Percentiles rank a stretch among this genome's conserved stretches.
Conservation (phyloP, 2,888 invertebrate species). For the Protophormia terraenovae region DNA sequence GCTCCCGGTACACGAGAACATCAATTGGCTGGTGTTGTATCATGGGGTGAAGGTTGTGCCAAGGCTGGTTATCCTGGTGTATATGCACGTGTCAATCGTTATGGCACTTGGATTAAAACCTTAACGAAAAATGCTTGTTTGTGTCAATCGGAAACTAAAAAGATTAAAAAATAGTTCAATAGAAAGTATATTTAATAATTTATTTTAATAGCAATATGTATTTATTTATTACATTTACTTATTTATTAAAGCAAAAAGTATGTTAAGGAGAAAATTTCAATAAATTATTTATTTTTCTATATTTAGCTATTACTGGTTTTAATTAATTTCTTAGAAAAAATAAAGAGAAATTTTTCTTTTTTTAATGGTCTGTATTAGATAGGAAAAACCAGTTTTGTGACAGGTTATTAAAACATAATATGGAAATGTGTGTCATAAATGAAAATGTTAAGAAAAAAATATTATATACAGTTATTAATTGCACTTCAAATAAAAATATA, state of each 20-base stretch:
- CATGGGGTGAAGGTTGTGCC: slow-evolving; percentile 82
- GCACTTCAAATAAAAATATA: no score
- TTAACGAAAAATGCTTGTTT: slow-evolving; percentile 87
- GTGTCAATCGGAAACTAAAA: slow-evolving; percentile 82
- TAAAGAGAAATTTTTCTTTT: slow-evolving; percentile 6
- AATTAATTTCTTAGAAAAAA: not conserved
- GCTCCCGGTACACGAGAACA: slow-evolving; percentile 74
- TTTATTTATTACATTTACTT: slow-evolving; percentile 50
- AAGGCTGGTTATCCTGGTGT: slow-evolving; percentile 89
- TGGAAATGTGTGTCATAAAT: no score
- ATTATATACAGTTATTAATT: no score
- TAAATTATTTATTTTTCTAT: slow-evolving; percentile 18
- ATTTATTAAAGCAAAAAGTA: slow-evolving; percentile 43
- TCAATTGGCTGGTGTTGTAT: slow-evolving; percentile 86
- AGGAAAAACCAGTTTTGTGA: not conserved
- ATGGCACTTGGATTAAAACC: slow-evolving; percentile 85
- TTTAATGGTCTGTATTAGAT: not conserved
- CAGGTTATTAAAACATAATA: not conserved
- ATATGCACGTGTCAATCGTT: slow-evolving; percentile 91
- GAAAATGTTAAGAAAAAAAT: no score
- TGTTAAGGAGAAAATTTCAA: slow-evolving; percentile 47
- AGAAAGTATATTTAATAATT: not conserved
- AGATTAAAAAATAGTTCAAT: slow-evolving; percentile 75
- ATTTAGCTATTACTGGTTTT: not conserved
- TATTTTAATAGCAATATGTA: slow-evolving; percentile 2